Percentiles rank a stretch among this genome's conserved stretches.
These are phyloP conservation scores for Agriopis leucophaearia DNA, from an alignment of 2,888 invertebrate genomes.

Conservation along the genomic window DNA sequence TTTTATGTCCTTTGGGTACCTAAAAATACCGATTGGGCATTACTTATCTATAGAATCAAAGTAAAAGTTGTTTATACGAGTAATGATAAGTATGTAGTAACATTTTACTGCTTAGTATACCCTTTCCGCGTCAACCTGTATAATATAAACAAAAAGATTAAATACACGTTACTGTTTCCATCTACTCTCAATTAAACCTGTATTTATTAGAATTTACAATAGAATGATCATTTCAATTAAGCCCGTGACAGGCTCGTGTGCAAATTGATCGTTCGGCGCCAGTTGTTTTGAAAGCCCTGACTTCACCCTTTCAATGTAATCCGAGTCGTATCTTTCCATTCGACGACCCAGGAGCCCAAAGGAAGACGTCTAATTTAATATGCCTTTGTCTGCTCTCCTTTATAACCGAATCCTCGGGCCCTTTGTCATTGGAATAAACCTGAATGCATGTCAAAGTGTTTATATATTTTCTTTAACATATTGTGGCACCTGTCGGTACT, in stretches of 20 bases:
- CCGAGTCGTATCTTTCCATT: constrained; percentile 31
- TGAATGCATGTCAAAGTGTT: constrained; percentile 15
- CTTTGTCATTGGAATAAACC: constrained; percentile 28
- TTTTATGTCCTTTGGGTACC: no score
- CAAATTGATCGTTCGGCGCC: constrained; percentile 23
- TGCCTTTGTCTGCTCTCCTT: constrained; percentile 32
- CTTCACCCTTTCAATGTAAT: constrained; percentile 33
- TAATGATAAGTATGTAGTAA: no score
- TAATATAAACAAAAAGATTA: no score
- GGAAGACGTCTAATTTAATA: constrained; percentile 33
- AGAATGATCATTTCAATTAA: constrained; percentile 25
- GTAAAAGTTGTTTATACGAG: no score
- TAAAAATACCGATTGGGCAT: no score
- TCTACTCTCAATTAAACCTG: background rate
- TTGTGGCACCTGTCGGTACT: background rate
- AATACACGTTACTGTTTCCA: background rate
- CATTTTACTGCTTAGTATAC: no score
- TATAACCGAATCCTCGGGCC: constrained; percentile 25
- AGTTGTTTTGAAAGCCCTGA: constrained; percentile 29
- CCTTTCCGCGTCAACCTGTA: no score
- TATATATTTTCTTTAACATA: background rate
- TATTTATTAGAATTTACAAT: constrained; percentile 19
- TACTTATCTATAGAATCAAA: no score
- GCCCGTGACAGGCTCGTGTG: constrained; percentile 9
- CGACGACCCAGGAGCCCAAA: constrained; percentile 23